Percentiles rank a stretch among this genome's conserved stretches.
phyloP scores from a whole-genome alignment of 1,140 invertebrate species.

The Drosophila nigrodunni region DNA sequence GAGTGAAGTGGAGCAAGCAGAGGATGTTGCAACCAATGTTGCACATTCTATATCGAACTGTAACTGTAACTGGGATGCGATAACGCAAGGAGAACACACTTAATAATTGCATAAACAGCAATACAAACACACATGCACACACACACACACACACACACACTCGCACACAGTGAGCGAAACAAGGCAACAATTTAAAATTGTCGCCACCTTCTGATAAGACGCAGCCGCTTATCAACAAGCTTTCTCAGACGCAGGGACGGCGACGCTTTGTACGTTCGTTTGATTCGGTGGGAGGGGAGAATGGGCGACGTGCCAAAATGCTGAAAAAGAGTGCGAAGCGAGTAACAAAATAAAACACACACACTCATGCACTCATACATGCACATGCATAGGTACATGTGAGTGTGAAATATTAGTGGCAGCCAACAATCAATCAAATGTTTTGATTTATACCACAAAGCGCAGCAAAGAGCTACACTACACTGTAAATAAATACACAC shows the following conservation, averaged over 20 bases:
- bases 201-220: conserved; percentile 44
- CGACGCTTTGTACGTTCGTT: conserved; percentile 7
- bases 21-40: conserved; percentile 24
- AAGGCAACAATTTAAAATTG: conserved; percentile 39
- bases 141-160: too few species aligned
- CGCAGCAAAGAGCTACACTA: conserved; percentile 36
- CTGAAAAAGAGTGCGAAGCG: conserved; percentile 32
- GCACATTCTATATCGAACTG: conserved; percentile 2
- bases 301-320: conserved; percentile 55
- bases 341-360: not conserved
- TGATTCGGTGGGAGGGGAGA: not conserved
- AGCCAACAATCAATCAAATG: conserved; percentile 52
- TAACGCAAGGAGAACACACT: conserved; percentile 38
- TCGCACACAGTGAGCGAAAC: conserved; percentile 14
- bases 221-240: conserved; percentile 27
- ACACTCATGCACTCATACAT: not conserved
- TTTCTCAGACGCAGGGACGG: conserved; percentile 39
- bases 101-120: conserved; percentile 49
- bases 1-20: conserved; percentile 8
- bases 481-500: conserved; percentile 29
- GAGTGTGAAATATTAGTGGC: conserved; percentile 25
- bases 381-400: not conserved
- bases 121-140: not conserved
- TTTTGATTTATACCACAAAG: conserved; percentile 50
- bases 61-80: conserved; percentile 18